Conservation (phyloP, 2,888 invertebrate genomes). For the Drosophila neotestacea region DNA sequence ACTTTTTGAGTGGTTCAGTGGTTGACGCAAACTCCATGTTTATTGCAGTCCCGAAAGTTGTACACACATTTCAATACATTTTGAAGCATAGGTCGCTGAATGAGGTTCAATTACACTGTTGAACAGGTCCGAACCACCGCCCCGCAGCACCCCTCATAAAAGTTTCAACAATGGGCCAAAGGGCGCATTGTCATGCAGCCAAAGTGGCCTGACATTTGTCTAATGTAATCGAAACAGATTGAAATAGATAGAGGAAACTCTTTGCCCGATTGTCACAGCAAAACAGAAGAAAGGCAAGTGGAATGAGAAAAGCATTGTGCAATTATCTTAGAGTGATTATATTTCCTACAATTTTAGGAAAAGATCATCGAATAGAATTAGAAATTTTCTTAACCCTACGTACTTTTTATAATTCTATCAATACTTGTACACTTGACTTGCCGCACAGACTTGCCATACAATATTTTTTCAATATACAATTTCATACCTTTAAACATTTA, state of each 20-base stretch:
- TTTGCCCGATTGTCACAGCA: conserved; percentile 24
- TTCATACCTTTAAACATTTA: too few species aligned
- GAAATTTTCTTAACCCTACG: too few species aligned
- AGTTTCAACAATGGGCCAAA: conserved; percentile 46
- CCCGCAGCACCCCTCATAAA: conserved; percentile 30
- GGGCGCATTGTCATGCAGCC: conserved; percentile 54
- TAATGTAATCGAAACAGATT: conserved; percentile 50
- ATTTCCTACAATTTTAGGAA: not conserved
- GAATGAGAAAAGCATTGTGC: conserved; percentile 3
- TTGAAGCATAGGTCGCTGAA: conserved; percentile 39
- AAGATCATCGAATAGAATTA: not conserved
- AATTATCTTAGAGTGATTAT: conserved; percentile 2
- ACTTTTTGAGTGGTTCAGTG: conserved; percentile 14
- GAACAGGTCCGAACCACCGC: conserved; percentile 31
- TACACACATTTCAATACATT: conserved; percentile 14
- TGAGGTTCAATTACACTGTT: conserved; percentile 63
- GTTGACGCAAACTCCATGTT: conserved; percentile 28
- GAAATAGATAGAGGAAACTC: conserved; percentile 35
- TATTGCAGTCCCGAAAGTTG: conserved; percentile 43
- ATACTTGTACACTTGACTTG: too few species aligned
- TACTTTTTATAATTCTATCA: too few species aligned
- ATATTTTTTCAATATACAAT: too few species aligned
- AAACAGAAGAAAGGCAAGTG: conserved; percentile 1
- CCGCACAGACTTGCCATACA: too few species aligned
- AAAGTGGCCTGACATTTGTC: conserved; percentile 52